Base-by-base conservation (phyloP, 2,113 vertebrate genomes). In the Glaucidium brasilianum region DNA sequence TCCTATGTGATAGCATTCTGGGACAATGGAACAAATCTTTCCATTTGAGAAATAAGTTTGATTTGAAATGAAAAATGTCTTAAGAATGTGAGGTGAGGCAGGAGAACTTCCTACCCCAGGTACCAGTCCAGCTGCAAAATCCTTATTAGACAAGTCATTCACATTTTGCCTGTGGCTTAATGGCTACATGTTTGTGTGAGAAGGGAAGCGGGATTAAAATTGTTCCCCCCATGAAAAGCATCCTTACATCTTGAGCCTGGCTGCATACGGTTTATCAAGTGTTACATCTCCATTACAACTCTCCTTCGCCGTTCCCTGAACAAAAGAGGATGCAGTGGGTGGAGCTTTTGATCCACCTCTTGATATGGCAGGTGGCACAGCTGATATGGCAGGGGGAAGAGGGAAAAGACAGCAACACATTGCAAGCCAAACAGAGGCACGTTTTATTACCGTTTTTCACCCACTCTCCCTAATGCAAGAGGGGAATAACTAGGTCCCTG, bases 1-100 rank as follows among this genome's bases (percentile, higher is more conserved):
- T 56, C 39, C 64, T 69, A 92, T 49, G 91, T 78, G 95, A 86
- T 88, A 86, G 88, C 85, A 63, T 97, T 97, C 80, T 96, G 95
- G 82, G 97, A 92, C 63, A 85, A 32, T n/a, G 83, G 87, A 88
- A 77, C 59, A 77, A 87, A 92, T 92, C 86, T 97, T 90, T 96
- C 83, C 39, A 34, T 97, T 97, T 94, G 82, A 94, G 78, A 96
- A 97, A 64, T 72, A 95, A 96, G 94, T 95, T 95, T 92, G 71
- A 94, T 97, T 92, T 95, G 71, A 95, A 87, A 89, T 23, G 20
- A 52, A 85, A 91, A 75, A 85, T 20, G 6, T 73, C 69, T 58
- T 60, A 82, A 60, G 55, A 84, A 60, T n/a, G 18, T 53, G 69
- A 94, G 45, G 37, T 69, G 74, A 82, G 10, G 77, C 32, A 47